Conservation (phyloP, 2,113 vertebrate species). For the Athene noctua region DNA sequence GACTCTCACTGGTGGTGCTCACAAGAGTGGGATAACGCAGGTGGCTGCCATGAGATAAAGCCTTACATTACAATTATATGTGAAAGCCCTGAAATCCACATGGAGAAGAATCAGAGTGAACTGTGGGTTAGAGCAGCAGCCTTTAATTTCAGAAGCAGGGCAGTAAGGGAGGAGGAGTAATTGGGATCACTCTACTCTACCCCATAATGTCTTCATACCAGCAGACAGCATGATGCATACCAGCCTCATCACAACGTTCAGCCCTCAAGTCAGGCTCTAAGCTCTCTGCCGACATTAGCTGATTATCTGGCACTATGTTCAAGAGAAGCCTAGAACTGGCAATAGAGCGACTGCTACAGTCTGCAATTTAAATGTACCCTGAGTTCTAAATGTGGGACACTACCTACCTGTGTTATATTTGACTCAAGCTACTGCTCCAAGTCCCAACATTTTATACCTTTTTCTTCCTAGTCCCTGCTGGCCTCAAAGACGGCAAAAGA, state of each 20-base stretch:
- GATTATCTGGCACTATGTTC: slow-evolving; percentile 2
- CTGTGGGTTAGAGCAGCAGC: neutral
- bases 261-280: neutral
- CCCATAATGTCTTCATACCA: neutral
- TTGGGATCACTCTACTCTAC: neutral
- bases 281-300: slow-evolving; percentile 6
- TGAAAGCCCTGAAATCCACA: neutral
- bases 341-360: neutral
- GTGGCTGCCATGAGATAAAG: neutral
- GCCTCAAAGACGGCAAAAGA: neutral
- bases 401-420: neutral
- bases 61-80: neutral
- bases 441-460: neutral
- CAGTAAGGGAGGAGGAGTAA: slow-evolving; percentile 3
- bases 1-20: neutral
- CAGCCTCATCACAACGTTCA: neutral
- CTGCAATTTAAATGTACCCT: neutral
- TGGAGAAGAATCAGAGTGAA: slow-evolving; percentile 4
- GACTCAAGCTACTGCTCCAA: neutral
- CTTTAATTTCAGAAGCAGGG: slow-evolving; percentile 18
- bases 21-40: neutral
- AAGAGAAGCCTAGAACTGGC: slow-evolving; percentile 28
- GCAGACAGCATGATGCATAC: neutral
- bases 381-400: neutral
- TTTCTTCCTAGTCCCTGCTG: neutral